These are phyloP conservation scores for Chesias legatella DNA, from an alignment of 2,888 invertebrate genomes.

Conservation along the genomic window DNA sequence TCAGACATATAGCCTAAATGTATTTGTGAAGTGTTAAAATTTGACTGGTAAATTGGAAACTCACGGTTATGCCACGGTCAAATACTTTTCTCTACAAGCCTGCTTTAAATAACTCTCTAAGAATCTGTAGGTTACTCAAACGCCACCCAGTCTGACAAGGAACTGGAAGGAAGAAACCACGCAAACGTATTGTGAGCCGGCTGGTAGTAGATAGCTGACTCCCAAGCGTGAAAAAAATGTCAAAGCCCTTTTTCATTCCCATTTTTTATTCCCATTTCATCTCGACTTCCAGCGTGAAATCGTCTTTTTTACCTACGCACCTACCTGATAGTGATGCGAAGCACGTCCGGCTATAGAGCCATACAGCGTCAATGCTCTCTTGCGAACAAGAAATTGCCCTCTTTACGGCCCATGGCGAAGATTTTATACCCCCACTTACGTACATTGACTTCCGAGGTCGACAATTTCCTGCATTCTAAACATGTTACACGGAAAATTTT, in stretches of 20 bases:
- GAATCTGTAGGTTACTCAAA: too few relatives aligned
- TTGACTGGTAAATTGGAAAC: too few relatives aligned
- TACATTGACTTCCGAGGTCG: conserved; percentile 61
- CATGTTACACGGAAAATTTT: conserved; percentile 37
- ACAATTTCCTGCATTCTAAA: conserved; percentile 54
- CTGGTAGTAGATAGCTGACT: too few relatives aligned
- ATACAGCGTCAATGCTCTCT: conserved; percentile 51
- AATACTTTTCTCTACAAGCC: too few relatives aligned
- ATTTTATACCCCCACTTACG: conserved; percentile 68
- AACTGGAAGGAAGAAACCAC: too few relatives aligned
- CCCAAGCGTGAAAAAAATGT: too few relatives aligned
- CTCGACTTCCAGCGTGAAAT: conserved; percentile 9
- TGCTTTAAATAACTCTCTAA: too few relatives aligned
- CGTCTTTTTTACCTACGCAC: conserved; percentile 17
- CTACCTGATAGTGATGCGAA: conserved; percentile 44
- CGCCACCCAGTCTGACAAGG: too few relatives aligned
- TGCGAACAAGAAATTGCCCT: conserved; percentile 66
- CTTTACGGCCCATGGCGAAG: conserved; percentile 62
- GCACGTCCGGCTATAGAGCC: conserved; percentile 54
- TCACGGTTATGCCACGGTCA: too few relatives aligned
- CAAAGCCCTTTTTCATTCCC: neutral
- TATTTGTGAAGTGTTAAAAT: too few relatives aligned
- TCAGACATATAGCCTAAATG: too few relatives aligned
- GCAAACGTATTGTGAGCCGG: too few relatives aligned
- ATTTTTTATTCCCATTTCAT: conserved; percentile 1